Percentiles rank a stretch among this genome's conserved stretches.
Evolutionary conservation across 2,888 invertebrate species (phyloP).

Genomic region (Eupeodes latifasciatus): DNA sequence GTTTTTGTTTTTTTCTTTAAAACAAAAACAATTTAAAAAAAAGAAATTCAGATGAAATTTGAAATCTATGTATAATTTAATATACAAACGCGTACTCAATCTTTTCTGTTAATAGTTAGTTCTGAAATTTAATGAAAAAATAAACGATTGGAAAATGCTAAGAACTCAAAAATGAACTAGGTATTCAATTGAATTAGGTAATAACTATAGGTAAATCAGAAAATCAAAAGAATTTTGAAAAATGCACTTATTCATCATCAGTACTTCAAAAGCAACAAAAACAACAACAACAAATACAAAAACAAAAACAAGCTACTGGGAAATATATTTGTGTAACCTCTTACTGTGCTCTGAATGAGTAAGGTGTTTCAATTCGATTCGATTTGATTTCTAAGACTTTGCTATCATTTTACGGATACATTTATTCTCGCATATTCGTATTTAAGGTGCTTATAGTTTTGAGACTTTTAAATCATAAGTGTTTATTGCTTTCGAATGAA

Average conservation of each 20-base stretch:
- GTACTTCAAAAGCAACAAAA: background rate
- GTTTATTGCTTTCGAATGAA: slow-evolving; percentile 50
- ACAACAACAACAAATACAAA: background rate
- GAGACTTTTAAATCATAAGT: slow-evolving; percentile 49
- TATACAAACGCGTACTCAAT: too few species aligned
- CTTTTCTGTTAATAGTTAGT: background rate
- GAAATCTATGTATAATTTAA: slow-evolving; percentile 5
- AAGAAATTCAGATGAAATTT: background rate
- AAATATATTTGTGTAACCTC: background rate
- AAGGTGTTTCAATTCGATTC: background rate
- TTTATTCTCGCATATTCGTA: too few species aligned
- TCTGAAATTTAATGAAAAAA: background rate
- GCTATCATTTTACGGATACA: slow-evolving; percentile 2
- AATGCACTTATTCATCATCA: background rate
- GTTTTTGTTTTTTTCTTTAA: background rate
- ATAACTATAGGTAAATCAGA: background rate
- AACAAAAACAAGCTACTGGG: background rate
- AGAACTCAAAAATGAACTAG: background rate
- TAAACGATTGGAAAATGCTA: background rate
- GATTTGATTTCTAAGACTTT: background rate
- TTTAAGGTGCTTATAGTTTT: background rate
- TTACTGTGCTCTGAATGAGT: background rate
- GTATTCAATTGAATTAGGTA: slow-evolving; percentile 8
- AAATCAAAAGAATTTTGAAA: background rate
- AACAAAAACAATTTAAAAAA: background rate